Conservation (phyloP, 2,888 invertebrate species). For the Drosophila neonasuta region DNA sequence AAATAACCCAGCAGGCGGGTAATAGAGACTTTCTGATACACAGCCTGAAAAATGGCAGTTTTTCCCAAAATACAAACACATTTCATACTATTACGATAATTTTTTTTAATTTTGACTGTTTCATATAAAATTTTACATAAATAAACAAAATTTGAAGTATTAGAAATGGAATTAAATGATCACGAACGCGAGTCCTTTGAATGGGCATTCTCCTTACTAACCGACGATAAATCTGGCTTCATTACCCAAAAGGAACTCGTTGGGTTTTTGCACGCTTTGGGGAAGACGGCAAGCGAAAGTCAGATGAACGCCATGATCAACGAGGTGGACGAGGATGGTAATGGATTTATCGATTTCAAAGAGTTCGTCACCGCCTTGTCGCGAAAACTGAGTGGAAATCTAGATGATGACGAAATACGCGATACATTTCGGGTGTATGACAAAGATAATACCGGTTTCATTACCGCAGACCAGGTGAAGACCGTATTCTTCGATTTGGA, state of each 20-base stretch:
- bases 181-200: not conserved
- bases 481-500: conserved; percentile 99
- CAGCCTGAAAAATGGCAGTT: not conserved
- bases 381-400: conserved; percentile 98
- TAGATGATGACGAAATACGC: conserved; percentile 98
- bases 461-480: conserved; percentile 96
- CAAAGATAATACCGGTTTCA: conserved; percentile 98
- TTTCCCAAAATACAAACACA: not conserved
- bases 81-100: conserved; percentile 1
- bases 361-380: conserved; percentile 99
- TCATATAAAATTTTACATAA: conserved; percentile 1
- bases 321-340: conserved; percentile 90
- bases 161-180: conserved; percentile 6
- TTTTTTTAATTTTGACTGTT: not conserved
- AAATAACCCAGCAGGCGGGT: not conserved
- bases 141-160: not conserved
- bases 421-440: conserved; percentile 85
- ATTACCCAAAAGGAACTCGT: conserved; percentile 2
- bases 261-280: not conserved
- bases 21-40: not conserved
- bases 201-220: conserved; percentile 7
- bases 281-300: not conserved
- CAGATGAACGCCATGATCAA: conserved; percentile 92
- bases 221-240: not conserved
- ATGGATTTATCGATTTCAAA: conserved; percentile 97